Percentiles rank a stretch among this genome's conserved stretches.
Conservation (phyloP, 2,888 invertebrate genomes). For the Sisyra terminalis region DNA sequence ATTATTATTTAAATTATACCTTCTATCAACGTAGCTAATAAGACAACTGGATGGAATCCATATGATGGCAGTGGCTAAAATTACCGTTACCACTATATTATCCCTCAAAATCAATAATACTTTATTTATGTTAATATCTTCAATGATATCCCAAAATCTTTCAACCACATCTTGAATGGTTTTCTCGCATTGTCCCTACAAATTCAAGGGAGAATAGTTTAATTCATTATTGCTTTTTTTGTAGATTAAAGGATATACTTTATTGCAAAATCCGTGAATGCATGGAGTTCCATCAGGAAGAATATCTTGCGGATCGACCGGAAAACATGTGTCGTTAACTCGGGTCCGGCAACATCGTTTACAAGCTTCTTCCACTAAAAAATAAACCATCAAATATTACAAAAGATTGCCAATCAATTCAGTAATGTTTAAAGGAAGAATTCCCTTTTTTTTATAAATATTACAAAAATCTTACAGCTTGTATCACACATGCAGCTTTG, state of each 20-base stretch:
- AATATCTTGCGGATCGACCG: constrained; percentile 75
- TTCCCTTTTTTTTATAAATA: background rate
- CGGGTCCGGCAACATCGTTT: constrained; percentile 86
- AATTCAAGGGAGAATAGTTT: constrained; percentile 7
- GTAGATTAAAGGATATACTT: constrained; percentile 33
- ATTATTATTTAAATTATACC: background rate
- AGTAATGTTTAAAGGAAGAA: background rate
- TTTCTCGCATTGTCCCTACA: constrained; percentile 82
- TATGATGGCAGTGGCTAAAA: constrained; percentile 74
- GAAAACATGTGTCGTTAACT: constrained; percentile 81
- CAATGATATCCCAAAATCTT: constrained; percentile 94
- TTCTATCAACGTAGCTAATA: constrained; percentile 65
- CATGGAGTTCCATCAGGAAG: constrained; percentile 90
- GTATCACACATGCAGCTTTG: constrained; percentile 96
- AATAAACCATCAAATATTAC: constrained; percentile 11
- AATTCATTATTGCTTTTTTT: background rate
- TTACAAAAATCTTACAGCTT: constrained; percentile 31
- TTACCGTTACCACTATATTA: constrained; percentile 87
- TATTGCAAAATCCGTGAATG: constrained; percentile 92
- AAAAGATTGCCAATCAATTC: too few species aligned
- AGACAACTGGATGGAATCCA: constrained; percentile 93
- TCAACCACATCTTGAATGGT: constrained; percentile 91
- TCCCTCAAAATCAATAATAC: constrained; percentile 77
- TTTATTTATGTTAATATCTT: constrained; percentile 89
- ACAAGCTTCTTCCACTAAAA: constrained; percentile 80